Percentiles rank a stretch among this genome's conserved stretches.
These are phyloP conservation scores for Heliconius himera DNA, from an alignment of 1,140 invertebrate species.

Conservation along the genomic window DNA sequence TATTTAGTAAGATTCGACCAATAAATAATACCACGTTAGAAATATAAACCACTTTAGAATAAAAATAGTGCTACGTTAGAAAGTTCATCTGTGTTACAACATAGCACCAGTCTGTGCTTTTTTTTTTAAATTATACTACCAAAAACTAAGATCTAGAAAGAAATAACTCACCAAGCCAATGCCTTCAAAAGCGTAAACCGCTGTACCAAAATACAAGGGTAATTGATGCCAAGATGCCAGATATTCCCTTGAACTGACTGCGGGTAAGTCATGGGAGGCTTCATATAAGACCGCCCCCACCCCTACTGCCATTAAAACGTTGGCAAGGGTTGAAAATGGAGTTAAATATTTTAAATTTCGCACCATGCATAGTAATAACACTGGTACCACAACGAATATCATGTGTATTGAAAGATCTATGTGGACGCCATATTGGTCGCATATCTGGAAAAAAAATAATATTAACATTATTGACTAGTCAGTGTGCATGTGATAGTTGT, in stretches of 20 bases:
- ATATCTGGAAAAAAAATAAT: slow-evolving; percentile 80
- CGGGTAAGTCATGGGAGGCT: slow-evolving; percentile 85
- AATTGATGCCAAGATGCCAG: slow-evolving; percentile 83
- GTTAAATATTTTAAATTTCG: slow-evolving; percentile 89
- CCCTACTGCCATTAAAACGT: slow-evolving; percentile 85
- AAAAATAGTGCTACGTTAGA: too few species aligned
- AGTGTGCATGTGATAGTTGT: too few species aligned
- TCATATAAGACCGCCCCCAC: slow-evolving; percentile 88
- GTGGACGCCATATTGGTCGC: slow-evolving; percentile 83
- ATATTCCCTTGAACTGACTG: slow-evolving; percentile 79
- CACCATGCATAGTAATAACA: slow-evolving; percentile 88
- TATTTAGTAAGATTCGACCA: too few species aligned
- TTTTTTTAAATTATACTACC: too few species aligned
- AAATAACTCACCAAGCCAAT: slow-evolving; percentile 86
- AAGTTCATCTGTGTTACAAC: too few species aligned
- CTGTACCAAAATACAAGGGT: slow-evolving; percentile 89
- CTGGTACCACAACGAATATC: slow-evolving; percentile 86
- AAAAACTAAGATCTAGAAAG: neutral
- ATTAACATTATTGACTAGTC: too few species aligned
- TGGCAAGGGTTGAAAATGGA: slow-evolving; percentile 88
- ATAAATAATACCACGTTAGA: too few species aligned
- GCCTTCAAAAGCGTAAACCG: slow-evolving; percentile 91
- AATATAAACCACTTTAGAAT: too few species aligned
- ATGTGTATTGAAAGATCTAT: slow-evolving; percentile 86
- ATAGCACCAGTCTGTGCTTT: too few species aligned